Evolutionary conservation across 2,113 vertebrate genomes (phyloP).

Genomic region (Cheirogaleus medius): DNA sequence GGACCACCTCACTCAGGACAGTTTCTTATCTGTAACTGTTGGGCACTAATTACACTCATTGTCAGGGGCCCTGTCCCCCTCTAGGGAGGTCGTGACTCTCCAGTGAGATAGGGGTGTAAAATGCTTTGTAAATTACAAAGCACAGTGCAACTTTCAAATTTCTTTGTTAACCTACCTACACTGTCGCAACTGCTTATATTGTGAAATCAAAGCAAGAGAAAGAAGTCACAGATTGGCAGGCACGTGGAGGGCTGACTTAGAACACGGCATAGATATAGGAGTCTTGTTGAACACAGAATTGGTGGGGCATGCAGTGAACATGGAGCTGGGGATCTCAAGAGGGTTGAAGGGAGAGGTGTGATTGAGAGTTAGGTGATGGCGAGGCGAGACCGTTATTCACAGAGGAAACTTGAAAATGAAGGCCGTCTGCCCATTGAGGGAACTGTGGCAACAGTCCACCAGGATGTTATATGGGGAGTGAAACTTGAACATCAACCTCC

Average conservation of each 20-base stretch:
- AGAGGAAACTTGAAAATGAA: neutral
- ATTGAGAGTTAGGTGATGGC: neutral
- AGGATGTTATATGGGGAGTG: neutral
- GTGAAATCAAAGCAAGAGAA: neutral
- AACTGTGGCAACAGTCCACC: fast-evolving
- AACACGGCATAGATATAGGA: neutral
- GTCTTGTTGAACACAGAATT: neutral
- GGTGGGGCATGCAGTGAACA: neutral
- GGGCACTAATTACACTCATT: neutral
- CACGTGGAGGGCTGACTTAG: neutral
- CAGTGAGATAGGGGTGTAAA: neutral
- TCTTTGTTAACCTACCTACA: neutral
- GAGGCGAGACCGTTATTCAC: neutral
- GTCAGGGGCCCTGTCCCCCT: neutral
- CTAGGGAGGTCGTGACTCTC: neutral
- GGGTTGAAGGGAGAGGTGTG: neutral
- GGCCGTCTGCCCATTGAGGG: neutral
- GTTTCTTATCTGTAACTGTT: neutral
- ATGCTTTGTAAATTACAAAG: neutral
- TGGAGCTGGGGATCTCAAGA: neutral
- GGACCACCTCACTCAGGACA: neutral
- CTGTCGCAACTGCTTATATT: neutral
- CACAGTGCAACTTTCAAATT: neutral
- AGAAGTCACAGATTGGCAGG: neutral
- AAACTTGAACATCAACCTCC: neutral